phyloP scores from a whole-genome alignment of 2,888 invertebrate genomes.

The Parapristionchus giblindavisi region DNA sequence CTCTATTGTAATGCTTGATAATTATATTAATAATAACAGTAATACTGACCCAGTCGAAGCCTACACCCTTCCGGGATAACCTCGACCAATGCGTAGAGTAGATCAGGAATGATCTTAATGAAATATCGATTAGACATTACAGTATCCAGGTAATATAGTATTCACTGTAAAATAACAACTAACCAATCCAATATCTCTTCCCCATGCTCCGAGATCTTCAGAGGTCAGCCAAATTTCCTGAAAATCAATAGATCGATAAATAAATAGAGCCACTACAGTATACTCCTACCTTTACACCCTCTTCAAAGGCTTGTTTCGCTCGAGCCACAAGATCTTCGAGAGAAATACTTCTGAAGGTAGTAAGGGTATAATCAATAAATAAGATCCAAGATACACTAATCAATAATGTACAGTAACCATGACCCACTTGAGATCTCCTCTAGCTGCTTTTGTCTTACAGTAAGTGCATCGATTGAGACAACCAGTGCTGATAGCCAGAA shows the following conservation, averaged over 20 bases:
- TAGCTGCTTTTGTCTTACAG: conserved; percentile 86
- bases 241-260: conserved; percentile 47
- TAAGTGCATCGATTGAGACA: conserved; percentile 98
- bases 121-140: background rate
- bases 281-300: conserved; percentile 79
- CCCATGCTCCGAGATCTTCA: conserved; percentile 97
- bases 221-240: conserved; percentile 91
- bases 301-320: conserved; percentile 77
- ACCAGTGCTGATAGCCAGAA: conserved; percentile 68
- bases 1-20: too few species aligned
- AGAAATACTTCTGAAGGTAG: conserved; percentile 88
- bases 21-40: too few species aligned
- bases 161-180: conserved; percentile 12
- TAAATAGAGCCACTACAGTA: background rate
- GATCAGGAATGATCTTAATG: conserved; percentile 78
- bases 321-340: conserved; percentile 87
- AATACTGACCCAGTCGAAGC: conserved; percentile 88
- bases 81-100: conserved; percentile 85
- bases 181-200: conserved; percentile 83
- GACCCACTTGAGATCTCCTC: conserved; percentile 86
- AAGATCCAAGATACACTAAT: background rate
- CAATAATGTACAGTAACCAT: background rate
- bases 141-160: background rate
- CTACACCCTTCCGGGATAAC: conserved; percentile 74
- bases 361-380: too few species aligned